These are phyloP conservation scores for Drosophila antonietae DNA, from an alignment of 2,888 invertebrate species.

Conservation along the genomic window DNA sequence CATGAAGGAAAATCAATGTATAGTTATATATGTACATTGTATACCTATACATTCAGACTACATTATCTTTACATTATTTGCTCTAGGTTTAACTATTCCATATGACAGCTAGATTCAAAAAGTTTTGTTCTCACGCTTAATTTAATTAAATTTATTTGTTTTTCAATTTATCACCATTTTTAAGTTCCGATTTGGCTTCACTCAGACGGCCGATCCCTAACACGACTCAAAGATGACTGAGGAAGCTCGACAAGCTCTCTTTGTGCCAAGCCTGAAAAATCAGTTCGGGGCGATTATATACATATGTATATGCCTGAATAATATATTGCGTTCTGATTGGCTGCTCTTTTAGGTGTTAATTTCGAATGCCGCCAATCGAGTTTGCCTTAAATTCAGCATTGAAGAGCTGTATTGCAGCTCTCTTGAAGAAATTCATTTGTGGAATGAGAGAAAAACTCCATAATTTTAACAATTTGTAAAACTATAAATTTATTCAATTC, in stretches of 20 bases:
- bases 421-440: neutral
- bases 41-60: too few relatives aligned
- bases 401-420: too few relatives aligned
- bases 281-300: neutral
- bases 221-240: constrained; percentile 1
- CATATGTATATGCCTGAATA: neutral
- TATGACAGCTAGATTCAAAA: neutral
- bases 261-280: neutral
- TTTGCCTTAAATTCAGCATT: neutral
- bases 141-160: neutral
- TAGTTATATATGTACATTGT: too few relatives aligned
- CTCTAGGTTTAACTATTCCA: neutral
- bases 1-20: too few relatives aligned
- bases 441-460: too few relatives aligned
- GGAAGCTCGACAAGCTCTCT: neutral
- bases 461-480: neutral
- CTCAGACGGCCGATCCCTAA: neutral
- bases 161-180: neutral
- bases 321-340: neutral
- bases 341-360: constrained; percentile 49
- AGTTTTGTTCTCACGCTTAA: neutral
- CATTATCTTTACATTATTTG: neutral
- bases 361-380: neutral
- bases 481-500: neutral
- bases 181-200: neutral